Base-by-base conservation (phyloP, 2,888 invertebrate species). In the Eudemis profundana region DNA sequence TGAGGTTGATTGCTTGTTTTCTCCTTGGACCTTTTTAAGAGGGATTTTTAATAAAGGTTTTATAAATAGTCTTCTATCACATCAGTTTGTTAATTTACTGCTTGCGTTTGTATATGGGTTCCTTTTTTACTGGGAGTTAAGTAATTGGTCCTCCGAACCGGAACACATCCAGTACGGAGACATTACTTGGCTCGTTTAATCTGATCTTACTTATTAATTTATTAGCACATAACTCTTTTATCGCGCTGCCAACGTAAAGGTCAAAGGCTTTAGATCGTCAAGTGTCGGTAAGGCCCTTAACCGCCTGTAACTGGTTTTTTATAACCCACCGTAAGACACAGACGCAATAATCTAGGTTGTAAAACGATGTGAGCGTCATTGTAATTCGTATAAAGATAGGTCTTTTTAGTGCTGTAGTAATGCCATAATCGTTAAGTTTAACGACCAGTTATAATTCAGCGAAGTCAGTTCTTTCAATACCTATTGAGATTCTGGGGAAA, bases 241-340 rank as follows among this genome's bases (percentile, higher is more conserved):
- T 12, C 3, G 15, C 27, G 38, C 19, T 36, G 15, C 23, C 23
- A 10, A 23, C 15, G 27, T 15, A 27, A 54, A 27, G 42, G 27
- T 56, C 56, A 29, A 44, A 42, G 29, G 56, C 29, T 44, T 56
- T 56, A 56, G 5, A 33, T 44, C 42, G 3, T 54, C 42, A 33
- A 56, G 56, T 56, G 29, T 56, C 56, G 56, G 29, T 29, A 29
- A 44, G 27, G 42, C 54, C 17, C 27, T 42, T 42, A 42, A 42
- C 17, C 17, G 27, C 7, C 38, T 51, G 36, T 21, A 51, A 36
- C 51, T 8, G 36, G 4, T 44, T 56, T 46, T 56, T 56, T 56
- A 56, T 56, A 56, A 12, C 56, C 54, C 42, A 27, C 27, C 15
- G 27, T 42, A 42, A 56, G 29, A 56, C 56, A 44, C 29, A n/a